phyloP scores from a whole-genome alignment of 2,113 vertebrate species.

The Gobio gobio region DNA sequence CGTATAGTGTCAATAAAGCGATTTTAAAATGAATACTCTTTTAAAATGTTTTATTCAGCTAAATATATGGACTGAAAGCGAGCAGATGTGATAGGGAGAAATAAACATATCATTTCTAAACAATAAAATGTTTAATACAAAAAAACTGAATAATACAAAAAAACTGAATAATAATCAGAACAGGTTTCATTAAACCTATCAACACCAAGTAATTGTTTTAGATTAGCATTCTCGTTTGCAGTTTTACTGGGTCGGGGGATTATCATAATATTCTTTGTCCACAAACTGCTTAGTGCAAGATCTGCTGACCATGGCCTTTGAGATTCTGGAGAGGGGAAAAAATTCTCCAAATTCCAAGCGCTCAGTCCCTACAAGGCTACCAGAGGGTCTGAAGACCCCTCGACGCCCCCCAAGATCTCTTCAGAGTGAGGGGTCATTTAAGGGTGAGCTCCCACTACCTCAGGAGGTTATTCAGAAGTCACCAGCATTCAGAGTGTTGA shows the following conservation, averaged over 20 bases:
- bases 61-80: not conserved
- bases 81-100: not conserved
- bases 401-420: slow-evolving; percentile 71
- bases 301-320: slow-evolving; percentile 28
- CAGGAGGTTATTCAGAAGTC: slow-evolving; percentile 83
- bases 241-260: slow-evolving; percentile 5
- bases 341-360: slow-evolving; percentile 57
- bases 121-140: not conserved
- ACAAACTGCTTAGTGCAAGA: slow-evolving; percentile 36
- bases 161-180: not conserved
- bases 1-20: not conserved
- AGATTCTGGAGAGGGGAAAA: slow-evolving; percentile 37
- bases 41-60: not conserved
- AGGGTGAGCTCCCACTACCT: slow-evolving; percentile 80
- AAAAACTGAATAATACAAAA: not conserved
- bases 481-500: slow-evolving; percentile 74
- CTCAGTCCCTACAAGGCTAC: slow-evolving; percentile 45
- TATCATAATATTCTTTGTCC: slow-evolving; percentile 3
- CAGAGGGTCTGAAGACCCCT: slow-evolving; percentile 71
- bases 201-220: not conserved
- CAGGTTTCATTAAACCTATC: not conserved
- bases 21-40: not conserved
- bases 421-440: slow-evolving; percentile 77
- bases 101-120: not conserved
- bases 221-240: not conserved